Conservation (phyloP, 2,888 invertebrate species). For the Caenorhabditis sulstoni region DNA sequence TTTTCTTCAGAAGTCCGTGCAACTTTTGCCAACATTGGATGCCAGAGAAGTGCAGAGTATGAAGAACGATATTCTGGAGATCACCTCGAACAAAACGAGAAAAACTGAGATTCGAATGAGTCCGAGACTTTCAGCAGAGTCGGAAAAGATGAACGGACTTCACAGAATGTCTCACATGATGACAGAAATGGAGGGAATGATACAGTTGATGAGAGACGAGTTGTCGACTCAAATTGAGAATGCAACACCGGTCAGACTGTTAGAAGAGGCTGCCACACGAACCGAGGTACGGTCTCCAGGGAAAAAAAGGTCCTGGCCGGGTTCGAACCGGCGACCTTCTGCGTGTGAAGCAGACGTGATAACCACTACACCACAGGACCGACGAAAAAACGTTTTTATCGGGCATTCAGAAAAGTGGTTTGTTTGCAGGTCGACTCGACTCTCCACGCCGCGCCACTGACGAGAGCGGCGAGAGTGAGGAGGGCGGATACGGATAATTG, state of each 20-base stretch:
- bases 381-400: conserved; percentile 2
- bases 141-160: conserved; percentile 29
- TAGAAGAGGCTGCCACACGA: conserved; percentile 37
- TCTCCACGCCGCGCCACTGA: conserved; percentile 26
- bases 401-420: neutral
- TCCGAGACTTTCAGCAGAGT: conserved; percentile 16
- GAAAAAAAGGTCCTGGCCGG: conserved; percentile 66
- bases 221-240: conserved; percentile 24
- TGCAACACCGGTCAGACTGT: conserved; percentile 13
- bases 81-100: conserved; percentile 26
- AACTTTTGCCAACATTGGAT: conserved; percentile 32
- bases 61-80: conserved; percentile 40
- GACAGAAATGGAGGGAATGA: conserved; percentile 50
- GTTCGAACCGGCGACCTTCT: conserved; percentile 77
- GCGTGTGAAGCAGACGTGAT: conserved; percentile 78
- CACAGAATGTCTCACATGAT: conserved; percentile 46
- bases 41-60: conserved; percentile 38
- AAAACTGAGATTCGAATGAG: conserved; percentile 55
- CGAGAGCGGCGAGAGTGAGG: conserved; percentile 39
- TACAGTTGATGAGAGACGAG: conserved; percentile 47
- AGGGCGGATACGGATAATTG: conserved; percentile 61
- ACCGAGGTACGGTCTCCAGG: conserved; percentile 33
- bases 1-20: conserved; percentile 25
- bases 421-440: conserved; percentile 55
- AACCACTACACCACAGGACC: conserved; percentile 75